Evolutionary conservation across 1,140 invertebrate genomes (phyloP), one percentile per base, ranked within the genome.

Genomic region (Leptoteleia sp.): DNA sequence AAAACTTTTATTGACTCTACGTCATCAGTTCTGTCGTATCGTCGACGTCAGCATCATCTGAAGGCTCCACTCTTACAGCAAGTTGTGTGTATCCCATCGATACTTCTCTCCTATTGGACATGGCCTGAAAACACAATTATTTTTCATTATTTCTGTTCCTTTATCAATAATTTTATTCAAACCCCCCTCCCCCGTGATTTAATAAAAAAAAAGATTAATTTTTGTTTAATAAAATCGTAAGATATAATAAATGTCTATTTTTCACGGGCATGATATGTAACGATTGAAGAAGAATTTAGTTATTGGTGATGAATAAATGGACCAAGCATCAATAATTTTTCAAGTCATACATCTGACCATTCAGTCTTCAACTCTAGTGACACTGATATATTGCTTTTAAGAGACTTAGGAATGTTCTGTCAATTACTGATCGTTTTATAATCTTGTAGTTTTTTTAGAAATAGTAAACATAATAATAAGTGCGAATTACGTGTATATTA

Each of bases 11-110:
- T 38, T 50, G 42, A 37, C 48, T 85, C 67, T 89, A 90, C 61
- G 88, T 89, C 81, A 89, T 89, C 47, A 89, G 76, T 52, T 89
- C 86, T 12, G 84, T 87, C 31, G 84, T 85, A 65, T 88, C 88
- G 37, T 89, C 86, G 3, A 71, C 80, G 19, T 90, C 84, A 4
- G 42, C 55, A 0, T 88, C 88, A 19, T 89, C 88, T 3, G 82
- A 70, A n/a, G 83, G 85, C 47, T 90, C 88, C 45, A 88, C 80
- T 43, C 81, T 80, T 16, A 89, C 82, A 19, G 88, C 82, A 19
- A 89, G 67, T 45, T 89, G 85, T 25, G 86, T 89, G 65, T 89
- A 89, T 11, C 87, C 87, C 79, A 88, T 84, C 16, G 86, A 83
- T 1, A 82, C 75, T 50, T 89, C 87, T 54, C 81, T 85, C 81